Evolutionary conservation across 1,140 invertebrate genomes (phyloP), one percentile per base, ranked within the genome.

Genomic region (Parasteatoda tepidariorum): DNA sequence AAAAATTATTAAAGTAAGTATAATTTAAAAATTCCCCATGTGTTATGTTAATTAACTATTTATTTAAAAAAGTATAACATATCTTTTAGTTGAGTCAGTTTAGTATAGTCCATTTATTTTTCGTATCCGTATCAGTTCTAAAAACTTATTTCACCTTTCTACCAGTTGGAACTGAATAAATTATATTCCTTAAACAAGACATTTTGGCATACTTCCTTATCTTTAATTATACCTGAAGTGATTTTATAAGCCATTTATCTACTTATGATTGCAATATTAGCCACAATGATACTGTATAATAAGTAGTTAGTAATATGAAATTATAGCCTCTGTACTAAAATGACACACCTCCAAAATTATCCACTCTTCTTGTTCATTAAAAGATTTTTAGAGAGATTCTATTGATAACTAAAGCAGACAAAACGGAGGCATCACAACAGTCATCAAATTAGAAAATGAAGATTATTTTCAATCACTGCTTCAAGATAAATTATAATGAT

Each of bases 341-440:
- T 79, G 62, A 79, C 76, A 68, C 76, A 79, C 76, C 76, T 79
- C 41, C n/a, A 48, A 67, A 79, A 79, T 79, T 79, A 68, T 48
- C 22, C 7, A 68, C 31, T 28, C 64, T 57, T 68, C 67, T 79
- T 79, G 68, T 79, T 30, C 38, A 48, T 78, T 64, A 48, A 66
- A 66, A 26, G 54, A 54, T 15, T 41, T 13, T 15, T 15, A 38
- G 24, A 3, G 31, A 33, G 7, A 13, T 22, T 55, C 54, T 30
- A 64, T 30, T 79, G 76, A 79, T 68, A 68, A 15, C n/a, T 54
- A 55, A 68, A 79, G 18, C 18, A 18, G 38, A 48, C 9, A 18
- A 48, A 48, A 48, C 18, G 38, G 18, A 48, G 38, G 38, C 4
- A 48, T 48, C 38, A 48, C 38, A 13, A 48, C 9, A 18, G 38